Evolutionary conservation across 2,797 vertebrate species (phyloP), one percentile per base, ranked within the genome.

Genomic region (Gymnoscopelus microlampas): DNA sequence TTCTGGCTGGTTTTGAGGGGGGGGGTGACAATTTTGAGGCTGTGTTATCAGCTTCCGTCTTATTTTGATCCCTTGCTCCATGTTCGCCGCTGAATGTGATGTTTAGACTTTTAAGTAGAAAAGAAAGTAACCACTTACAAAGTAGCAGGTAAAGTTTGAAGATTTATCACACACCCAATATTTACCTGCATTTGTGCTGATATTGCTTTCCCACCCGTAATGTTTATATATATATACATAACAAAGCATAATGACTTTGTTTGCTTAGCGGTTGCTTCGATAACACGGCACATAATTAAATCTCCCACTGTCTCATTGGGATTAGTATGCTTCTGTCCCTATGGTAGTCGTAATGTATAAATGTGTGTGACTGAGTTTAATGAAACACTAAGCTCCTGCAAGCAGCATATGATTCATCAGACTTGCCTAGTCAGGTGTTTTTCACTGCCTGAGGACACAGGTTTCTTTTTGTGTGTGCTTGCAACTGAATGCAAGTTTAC

Each of bases 351-450:
- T 59, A 50, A 3, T 53, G 64, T 68, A 35, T 67, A 24, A 67
- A 71, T 60, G 39, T 51, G 2, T 68, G 35, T 32, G 53, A 23
- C 59, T 29, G 53, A 51, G 68, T 77, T 78, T 65, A 48, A 32
- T 65, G 11, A 71, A 70, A 64, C 24, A 12, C 54, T 66, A 55
- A 50, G 55, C 74, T 65, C 14, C 48, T 70, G 32, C 26, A 65
- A 58, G 53, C 69, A 10, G 8, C 68, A 53, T 49, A 39, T 86
- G 88, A 89, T 66, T 88, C 76, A 78, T 56, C 55, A 2, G 72
- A 70, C 91, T 58, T 89, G 89, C 81, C 85, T 15, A 15, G 72
- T 90, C 88, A 81, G 53, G 85, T 66, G 26, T 19, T 71, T 84
- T 77, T 70, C 60, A 29, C 72, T 4, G 70, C 78, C 77, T 7